phyloP scores from a whole-genome alignment of 2,113 vertebrate genomes.

The Stigmatopora nigra region DNA sequence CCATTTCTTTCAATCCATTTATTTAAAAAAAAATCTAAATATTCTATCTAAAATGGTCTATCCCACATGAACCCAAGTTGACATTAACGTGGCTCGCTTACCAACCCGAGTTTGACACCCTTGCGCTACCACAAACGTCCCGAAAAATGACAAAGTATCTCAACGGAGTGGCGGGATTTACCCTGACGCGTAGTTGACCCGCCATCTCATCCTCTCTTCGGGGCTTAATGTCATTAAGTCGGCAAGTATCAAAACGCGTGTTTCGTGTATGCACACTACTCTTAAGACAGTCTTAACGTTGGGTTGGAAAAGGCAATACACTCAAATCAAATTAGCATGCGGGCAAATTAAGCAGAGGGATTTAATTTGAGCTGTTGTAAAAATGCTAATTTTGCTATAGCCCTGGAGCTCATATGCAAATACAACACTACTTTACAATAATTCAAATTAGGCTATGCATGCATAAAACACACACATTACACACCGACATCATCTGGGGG shows the following conservation, averaged over 20 bases:
- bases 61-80: too few species aligned
- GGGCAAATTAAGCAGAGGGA: slow-evolving; percentile 70
- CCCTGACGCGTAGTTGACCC: slow-evolving; percentile 53
- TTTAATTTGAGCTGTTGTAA: slow-evolving; percentile 74
- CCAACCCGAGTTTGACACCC: too few species aligned
- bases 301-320: slow-evolving; percentile 43
- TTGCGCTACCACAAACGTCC: slow-evolving; percentile 56
- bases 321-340: slow-evolving; percentile 71
- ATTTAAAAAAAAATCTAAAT: too few species aligned
- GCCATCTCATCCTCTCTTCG: slow-evolving; percentile 30
- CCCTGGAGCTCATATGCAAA: slow-evolving; percentile 70
- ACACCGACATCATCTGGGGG: slow-evolving; percentile 53
- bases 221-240: slow-evolving; percentile 6
- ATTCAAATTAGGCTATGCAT: slow-evolving; percentile 67
- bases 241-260: neutral
- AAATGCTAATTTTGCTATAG: slow-evolving; percentile 70
- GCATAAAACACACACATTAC: slow-evolving; percentile 68
- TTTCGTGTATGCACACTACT: slow-evolving; percentile 7
- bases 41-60: too few species aligned
- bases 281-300: slow-evolving; percentile 23
- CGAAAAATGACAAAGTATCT: slow-evolving; percentile 59
- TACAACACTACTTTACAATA: slow-evolving; percentile 69
- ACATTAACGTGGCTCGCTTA: too few species aligned
- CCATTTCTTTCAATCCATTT: too few species aligned
- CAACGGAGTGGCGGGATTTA: slow-evolving; percentile 35